Conservation (phyloP, 2,113 vertebrate genomes). For the Oryzias javanicus region DNA sequence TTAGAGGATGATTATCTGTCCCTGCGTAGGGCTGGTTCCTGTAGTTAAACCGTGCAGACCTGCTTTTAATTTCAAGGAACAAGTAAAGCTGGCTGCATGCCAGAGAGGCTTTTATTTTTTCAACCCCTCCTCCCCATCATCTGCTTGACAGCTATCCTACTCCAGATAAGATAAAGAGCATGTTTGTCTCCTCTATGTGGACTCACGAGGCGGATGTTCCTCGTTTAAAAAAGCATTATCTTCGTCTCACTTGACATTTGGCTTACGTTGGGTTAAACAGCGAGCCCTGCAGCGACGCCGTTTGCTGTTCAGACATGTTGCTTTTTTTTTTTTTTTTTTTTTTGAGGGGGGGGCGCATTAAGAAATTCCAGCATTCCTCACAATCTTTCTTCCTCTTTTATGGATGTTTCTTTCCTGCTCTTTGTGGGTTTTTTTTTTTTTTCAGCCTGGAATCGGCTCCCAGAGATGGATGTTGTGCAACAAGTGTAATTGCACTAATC, state of each 20-base stretch:
- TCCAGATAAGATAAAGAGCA: constrained; percentile 35
- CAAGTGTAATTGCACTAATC: constrained; percentile 70
- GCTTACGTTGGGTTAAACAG: constrained; percentile 32
- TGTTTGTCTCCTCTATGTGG: constrained; percentile 32
- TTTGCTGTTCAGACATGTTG: constrained; percentile 76
- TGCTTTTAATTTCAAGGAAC: constrained; percentile 53
- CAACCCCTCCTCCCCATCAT: constrained; percentile 12
- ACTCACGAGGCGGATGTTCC: constrained; percentile 32
- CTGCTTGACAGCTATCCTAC: constrained; percentile 16
- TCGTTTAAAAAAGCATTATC: constrained; percentile 46
- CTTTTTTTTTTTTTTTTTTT: constrained; percentile 45
- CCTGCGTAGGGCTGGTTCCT: constrained; percentile 34
- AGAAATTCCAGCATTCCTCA: constrained; percentile 72
- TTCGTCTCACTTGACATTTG: constrained; percentile 51
- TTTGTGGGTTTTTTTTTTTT: constrained; percentile 14
- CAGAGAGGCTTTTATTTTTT: constrained; percentile 27
- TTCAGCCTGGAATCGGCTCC: constrained; percentile 48
- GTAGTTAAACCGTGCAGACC: constrained; percentile 44
- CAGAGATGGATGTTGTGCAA: constrained; percentile 68
- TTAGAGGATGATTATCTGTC: constrained; percentile 24
- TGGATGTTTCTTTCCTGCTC: constrained; percentile 60
- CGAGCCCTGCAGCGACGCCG: constrained; percentile 46
- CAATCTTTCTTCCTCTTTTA: constrained; percentile 57
- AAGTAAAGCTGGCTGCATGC: constrained; percentile 30
- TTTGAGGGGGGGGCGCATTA: constrained; percentile 59